Percentiles rank a stretch among this genome's conserved stretches.
Evolutionary conservation across 2,888 invertebrate genomes (phyloP).

Genomic region (Spicauda simplicius): DNA sequence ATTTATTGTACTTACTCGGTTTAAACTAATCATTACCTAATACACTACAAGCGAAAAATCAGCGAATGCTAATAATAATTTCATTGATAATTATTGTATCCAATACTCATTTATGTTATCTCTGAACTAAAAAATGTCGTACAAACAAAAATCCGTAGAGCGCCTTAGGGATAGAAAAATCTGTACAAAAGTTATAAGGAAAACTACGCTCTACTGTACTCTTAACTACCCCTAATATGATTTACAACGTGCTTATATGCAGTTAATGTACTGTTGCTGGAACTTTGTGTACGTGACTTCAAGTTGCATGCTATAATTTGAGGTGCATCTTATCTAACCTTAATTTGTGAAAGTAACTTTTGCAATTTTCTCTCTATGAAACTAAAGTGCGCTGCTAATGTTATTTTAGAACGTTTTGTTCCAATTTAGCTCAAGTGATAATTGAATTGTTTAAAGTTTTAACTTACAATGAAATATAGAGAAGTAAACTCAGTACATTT

Average conservation of each 20-base stretch:
- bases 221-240: slow-evolving; percentile 36
- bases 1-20: too few relatives aligned
- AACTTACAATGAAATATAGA: too few relatives aligned
- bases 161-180: slow-evolving; percentile 18
- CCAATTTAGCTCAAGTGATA: background rate
- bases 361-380: slow-evolving; percentile 31
- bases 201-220: slow-evolving; percentile 27
- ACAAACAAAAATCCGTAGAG: too few relatives aligned
- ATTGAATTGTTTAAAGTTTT: background rate
- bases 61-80: too few relatives aligned
- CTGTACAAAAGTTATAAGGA: slow-evolving; percentile 20
- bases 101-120: too few relatives aligned
- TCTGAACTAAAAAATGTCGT: too few relatives aligned
- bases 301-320: slow-evolving; percentile 36
- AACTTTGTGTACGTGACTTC: slow-evolving; percentile 36
- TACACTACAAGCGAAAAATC: too few relatives aligned
- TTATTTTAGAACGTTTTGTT: slow-evolving; percentile 27
- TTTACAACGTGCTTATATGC: slow-evolving; percentile 38
- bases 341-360: slow-evolving; percentile 36
- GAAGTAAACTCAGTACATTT: too few relatives aligned
- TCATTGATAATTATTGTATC: too few relatives aligned
- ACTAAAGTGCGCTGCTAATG: slow-evolving; percentile 26
- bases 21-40: too few relatives aligned
- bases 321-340: slow-evolving; percentile 37
- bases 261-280: slow-evolving; percentile 36